Evolutionary conservation across 1,140 invertebrate genomes (phyloP), one percentile per base, ranked within the genome.

Genomic region (silkworm (Bombyx mori)): DNA sequence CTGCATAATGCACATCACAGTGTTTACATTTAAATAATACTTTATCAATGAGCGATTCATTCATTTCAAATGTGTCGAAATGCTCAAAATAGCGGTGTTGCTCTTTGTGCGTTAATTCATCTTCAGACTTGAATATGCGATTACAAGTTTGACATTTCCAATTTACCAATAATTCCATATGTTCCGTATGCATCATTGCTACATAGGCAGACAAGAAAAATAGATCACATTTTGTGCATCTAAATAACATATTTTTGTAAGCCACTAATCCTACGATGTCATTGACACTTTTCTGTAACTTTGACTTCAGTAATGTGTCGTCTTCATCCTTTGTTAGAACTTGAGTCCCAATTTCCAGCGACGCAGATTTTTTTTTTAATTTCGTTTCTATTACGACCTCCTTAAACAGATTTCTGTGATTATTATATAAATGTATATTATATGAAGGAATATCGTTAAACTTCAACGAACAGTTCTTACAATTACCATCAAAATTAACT

Each of bases 91-190:
- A 59, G 22, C 43, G 53, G 66, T 84, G 81, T 66, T 84, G 81
- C 57, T 66, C 60, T 46, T 51, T 50, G 65, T 84, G 81, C 7
- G 66, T 18, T 22, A 42, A 22, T 55, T 67, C 61, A 65, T 80
- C 69, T 22, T 66, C 63, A 52, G 68, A 67, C 57, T 77, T 79
- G 54, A 84, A 79, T 45, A 71, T 61, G 59, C 50, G 58, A 6
- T 65, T 49, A 59, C 81, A 84, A 44, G 61, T 61, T 9, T 12
- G 26, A 63, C 81, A 84, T 61, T 79, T 71, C 73, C 73, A 79
- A 56, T 79, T 65, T 52, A 68, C 62, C 44, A 70, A 62, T 47
- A 71, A 58, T 64, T 72, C 60, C 55, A 68, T 66, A 42, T 82
- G 77, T 44, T 68, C 50, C 43, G 44, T 47, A 62, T 84, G 81